Evolutionary conservation across 1,140 invertebrate species (phyloP).

Genomic region (Bombus pascuorum): DNA sequence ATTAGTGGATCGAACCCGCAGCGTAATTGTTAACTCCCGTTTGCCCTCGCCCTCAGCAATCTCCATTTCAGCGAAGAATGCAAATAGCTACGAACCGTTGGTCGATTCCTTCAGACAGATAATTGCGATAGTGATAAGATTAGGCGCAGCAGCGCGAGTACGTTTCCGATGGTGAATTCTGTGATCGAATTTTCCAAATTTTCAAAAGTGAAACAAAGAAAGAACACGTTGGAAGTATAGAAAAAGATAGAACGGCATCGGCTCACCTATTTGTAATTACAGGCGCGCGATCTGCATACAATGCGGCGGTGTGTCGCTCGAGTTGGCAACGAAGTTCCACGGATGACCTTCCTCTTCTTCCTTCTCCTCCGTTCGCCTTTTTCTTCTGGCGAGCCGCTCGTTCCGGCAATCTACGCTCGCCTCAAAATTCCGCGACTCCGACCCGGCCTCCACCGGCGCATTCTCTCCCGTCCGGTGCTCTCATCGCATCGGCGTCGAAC

Average conservation of each 20-base stretch:
- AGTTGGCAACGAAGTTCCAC: constrained; percentile 59
- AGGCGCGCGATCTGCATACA: constrained; percentile 71
- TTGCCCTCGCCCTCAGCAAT: background rate
- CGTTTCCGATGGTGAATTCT: background rate
- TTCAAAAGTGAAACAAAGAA: no score
- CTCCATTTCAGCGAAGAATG: background rate
- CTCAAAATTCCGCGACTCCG: constrained; percentile 41
- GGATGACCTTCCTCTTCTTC: constrained; percentile 59
- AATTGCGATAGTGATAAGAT: no score
- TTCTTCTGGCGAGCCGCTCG: constrained; percentile 46
- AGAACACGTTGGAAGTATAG: fast-evolving
- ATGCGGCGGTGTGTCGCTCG: constrained; percentile 65
- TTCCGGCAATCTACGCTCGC: constrained; percentile 39
- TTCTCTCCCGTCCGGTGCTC: constrained; percentile 23
- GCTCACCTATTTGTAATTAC: constrained; percentile 69
- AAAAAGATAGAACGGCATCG: constrained; percentile 16
- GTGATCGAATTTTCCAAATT: background rate
- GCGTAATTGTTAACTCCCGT: constrained; percentile 18
- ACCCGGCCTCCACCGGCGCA: constrained; percentile 2
- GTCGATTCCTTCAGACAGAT: no score
- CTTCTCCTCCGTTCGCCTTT: constrained; percentile 40
- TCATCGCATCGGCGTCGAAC: constrained; percentile 23
- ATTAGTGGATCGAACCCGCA: background rate
- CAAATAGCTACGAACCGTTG: background rate
- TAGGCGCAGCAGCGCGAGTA: no score